Evolutionary conservation across 2,113 vertebrate species (phyloP), one percentile per base, ranked within the genome.

Genomic region (Brachirus orientalis): DNA sequence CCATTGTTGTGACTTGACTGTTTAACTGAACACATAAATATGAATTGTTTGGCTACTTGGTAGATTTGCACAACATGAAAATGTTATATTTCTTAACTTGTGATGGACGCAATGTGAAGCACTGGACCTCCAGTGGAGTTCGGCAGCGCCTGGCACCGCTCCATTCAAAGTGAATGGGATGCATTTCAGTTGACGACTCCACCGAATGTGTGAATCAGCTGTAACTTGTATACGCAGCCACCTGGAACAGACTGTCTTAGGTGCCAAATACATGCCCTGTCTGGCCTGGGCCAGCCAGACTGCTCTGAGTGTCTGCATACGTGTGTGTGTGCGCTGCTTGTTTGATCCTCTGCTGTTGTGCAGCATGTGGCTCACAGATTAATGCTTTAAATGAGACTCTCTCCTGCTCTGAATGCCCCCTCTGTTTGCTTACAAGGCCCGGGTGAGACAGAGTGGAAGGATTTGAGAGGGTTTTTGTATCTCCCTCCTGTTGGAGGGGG

Each of bases 291-390:
- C 67, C 38, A 53, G 69, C 70, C 64, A 51, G 73, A 47, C 66
- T 66, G 70, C 41, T 40, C 45, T 7, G 53, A 20, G 65, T 53
- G 59, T 60, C 22, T 65, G 57, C 43, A 40, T 61, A 52, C 48
- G 54, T 51, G 58, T 63, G 48, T 28, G 74, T 45, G 72, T 73
- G 72, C 78, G 71, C 69, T 46, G 19, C 36, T 65, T 8, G 45
- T 59, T 85, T 59, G 72, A 68, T 75, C 64, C 79, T 80, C 68
- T 36, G 75, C 82, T 77, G 80, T 84, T 74, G 81, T 89, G 81
- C 76, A 79, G 87, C 87, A 86, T 91, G 85, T 88, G 85, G 86
- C 72, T 70, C 64, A 18, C 83, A 90, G 86, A 91, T 89, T 90
- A 90, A 86, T 45, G 76, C 83, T 83, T 86, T 78, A 86, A 87